Evolutionary conservation across 2,888 invertebrate genomes (phyloP).

Genomic region (Dasypolia templi): DNA sequence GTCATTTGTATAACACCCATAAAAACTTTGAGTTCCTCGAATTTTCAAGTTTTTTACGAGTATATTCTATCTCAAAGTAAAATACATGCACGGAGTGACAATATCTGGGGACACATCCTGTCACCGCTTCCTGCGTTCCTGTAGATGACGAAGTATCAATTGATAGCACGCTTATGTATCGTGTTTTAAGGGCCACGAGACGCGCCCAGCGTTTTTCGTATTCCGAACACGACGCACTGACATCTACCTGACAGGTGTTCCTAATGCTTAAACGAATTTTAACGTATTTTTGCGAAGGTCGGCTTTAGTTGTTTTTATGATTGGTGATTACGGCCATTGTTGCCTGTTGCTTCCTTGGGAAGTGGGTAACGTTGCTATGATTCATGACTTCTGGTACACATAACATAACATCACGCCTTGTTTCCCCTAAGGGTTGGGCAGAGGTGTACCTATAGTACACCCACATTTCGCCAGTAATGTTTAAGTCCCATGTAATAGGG

Average conservation of each 20-base stretch:
- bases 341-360: slow-evolving; percentile 24
- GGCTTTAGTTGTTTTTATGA: slow-evolving; percentile 26
- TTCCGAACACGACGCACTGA: slow-evolving; percentile 75
- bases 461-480: no score
- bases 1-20: neutral
- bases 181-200: slow-evolving; percentile 75
- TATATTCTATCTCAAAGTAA: slow-evolving; percentile 34
- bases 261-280: slow-evolving; percentile 75
- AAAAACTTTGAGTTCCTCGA: neutral
- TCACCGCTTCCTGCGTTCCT: slow-evolving; percentile 80
- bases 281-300: slow-evolving; percentile 72
- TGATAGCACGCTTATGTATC: slow-evolving; percentile 76
- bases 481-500: no score
- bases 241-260: slow-evolving; percentile 78
- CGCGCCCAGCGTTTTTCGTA: slow-evolving; percentile 76
- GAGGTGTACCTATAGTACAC: no score
- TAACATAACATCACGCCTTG: no score
- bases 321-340: neutral
- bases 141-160: slow-evolving; percentile 84
- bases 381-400: no score
- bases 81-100: slow-evolving; percentile 68
- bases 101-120: slow-evolving; percentile 78
- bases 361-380: slow-evolving; percentile 8
- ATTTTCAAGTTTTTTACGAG: slow-evolving; percentile 13
- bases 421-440: no score